Base-by-base conservation (phyloP, 2,113 vertebrate species). In the Dipodomys spectabilis region DNA sequence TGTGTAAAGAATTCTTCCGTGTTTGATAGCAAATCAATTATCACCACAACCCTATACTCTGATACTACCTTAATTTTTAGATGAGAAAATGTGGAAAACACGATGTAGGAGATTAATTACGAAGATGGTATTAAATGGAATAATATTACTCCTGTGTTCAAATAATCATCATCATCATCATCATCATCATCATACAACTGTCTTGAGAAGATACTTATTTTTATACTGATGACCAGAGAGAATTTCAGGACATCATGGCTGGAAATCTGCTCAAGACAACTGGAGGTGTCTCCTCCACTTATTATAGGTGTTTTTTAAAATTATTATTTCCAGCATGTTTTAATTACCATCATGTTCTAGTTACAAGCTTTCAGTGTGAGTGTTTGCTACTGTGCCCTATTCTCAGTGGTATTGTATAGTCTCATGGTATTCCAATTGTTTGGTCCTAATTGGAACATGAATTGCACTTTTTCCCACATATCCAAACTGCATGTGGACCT, bases 401-500 rank as follows among this genome's bases (percentile, higher is more conserved):
- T 78, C 27, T 39, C 6, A 49, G n/a, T 6, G 20, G 4, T 35
- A 1, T 27, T 19, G 22, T 44, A 72, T 68, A 30, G 45, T 23
- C 72, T 23, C 44, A 25, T 3, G 11, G 0, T 49, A 11, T 5
- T 22, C 5, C 0, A 22, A 23, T 28, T 15, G 7, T 16, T 79
- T 18, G 19, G 20, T 65, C 18, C 16, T n/a, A 13, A 23, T 0
- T 23, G 84, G 30, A n/a, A 35, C 23, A 53, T 4, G 15, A 23
- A 7, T 7, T 9, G 30, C 12, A 13, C 44, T 7, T 16, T 30
- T 44, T 6, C 32, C 20, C 27, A 64, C 25, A 44, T 20, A 15
- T 12, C 60, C 8, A n/a, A 2, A 27, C 7, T 67, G 19, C 3
- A 7, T 12, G 1, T 1, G 19, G 6, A 5, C 3, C n/a, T n/a